Evolutionary conservation across 2,797 vertebrate species (phyloP), one percentile per base, ranked within the genome.

Genomic region (Scolopax rusticola): DNA sequence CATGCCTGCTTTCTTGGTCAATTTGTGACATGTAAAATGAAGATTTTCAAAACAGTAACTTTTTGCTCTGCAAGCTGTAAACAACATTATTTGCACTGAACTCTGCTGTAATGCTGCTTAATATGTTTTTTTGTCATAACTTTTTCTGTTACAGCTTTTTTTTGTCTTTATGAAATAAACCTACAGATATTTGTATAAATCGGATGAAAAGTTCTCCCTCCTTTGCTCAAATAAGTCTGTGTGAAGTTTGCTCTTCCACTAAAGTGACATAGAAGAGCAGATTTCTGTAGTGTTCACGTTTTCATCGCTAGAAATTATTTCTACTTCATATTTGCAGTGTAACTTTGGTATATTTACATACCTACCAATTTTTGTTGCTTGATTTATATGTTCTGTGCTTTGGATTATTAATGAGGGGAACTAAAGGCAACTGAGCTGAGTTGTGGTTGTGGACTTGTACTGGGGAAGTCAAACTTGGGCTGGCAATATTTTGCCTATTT

Each of bases 131-230:
- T 97, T 67, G 85, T 74, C n/a, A 63, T 40, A 2, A 63, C 30
- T 92, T 95, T 91, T 95, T 93, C 89, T 91, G 33, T 96, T 97
- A 93, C 67, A 89, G 94, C 84, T 94, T 94, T 87, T 81, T 51
- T 97, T 95, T 95, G 74, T 90, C 90, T 96, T 95, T 97, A 93
- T 97, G 95, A 97, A 97, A 96, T 93, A 74, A 41, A 45, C 84
- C 75, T 74, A 59, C 73, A 94, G 45, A 59, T 93, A 82, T 91
- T 96, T 95, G 82, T 96, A 57, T 94, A 91, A 93, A 93, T 90
- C 80, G 38, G 32, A 53, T 84, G 25, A 83, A 70, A 4, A 21
- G 33, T 3, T 19, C 2, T 10, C 6, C 6, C 18, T 83, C 78
- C 51, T 92, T 74, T 96, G 77, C 67, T 96, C 57, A 86, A 77